Conservation (phyloP, 2,888 invertebrate genomes). For the Carterocephalus palaemon region DNA sequence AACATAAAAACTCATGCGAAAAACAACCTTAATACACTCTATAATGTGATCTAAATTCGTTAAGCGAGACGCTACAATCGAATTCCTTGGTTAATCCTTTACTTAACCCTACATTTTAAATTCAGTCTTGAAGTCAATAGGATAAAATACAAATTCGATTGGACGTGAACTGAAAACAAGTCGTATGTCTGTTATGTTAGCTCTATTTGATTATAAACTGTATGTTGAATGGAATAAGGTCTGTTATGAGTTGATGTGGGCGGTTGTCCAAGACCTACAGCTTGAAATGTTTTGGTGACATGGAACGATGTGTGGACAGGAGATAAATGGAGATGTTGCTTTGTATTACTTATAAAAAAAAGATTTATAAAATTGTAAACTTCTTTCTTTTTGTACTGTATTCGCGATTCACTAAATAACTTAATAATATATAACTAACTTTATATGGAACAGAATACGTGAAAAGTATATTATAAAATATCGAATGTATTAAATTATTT, state of each 20-base stretch:
- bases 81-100: conserved; percentile 48
- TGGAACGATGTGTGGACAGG: conserved; percentile 53
- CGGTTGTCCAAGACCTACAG: conserved; percentile 46
- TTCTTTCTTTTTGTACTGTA: background rate
- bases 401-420: too few relatives aligned
- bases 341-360: too few relatives aligned
- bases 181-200: background rate
- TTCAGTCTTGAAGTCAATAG: conserved; percentile 28
- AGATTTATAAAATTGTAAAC: too few relatives aligned
- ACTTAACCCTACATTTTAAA: conserved; percentile 31
- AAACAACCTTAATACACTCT: conserved; percentile 28
- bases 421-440: too few relatives aligned
- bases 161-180: background rate
- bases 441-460: too few relatives aligned
- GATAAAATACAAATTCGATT: conserved; percentile 34
- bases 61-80: conserved; percentile 22
- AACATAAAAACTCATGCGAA: conserved; percentile 38
- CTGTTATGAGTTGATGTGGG: conserved; percentile 34
- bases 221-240: conserved; percentile 27
- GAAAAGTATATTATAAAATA: conserved; percentile 4
- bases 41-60: conserved; percentile 34
- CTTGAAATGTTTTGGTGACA: conserved; percentile 78
- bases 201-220: background rate
- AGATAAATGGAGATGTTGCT: conserved; percentile 44
- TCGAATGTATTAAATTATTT: background rate